These are phyloP conservation scores for Apodemia hepburni DNA, from an alignment of 2,888 invertebrate genomes.

Conservation along the genomic window DNA sequence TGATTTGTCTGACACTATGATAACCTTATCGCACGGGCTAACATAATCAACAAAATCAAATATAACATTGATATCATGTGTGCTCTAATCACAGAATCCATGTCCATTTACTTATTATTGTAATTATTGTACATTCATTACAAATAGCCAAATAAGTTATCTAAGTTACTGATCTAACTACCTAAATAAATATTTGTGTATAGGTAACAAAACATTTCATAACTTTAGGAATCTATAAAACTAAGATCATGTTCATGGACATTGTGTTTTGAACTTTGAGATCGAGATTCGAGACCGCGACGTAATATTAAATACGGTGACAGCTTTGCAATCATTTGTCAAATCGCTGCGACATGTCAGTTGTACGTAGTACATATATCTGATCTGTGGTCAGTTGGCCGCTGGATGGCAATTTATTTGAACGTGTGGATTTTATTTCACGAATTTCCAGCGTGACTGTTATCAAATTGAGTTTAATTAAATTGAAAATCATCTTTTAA, in stretches of 20 bases:
- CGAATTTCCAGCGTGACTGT: slow-evolving; percentile 59
- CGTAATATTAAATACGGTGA: slow-evolving; percentile 40
- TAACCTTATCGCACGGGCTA: slow-evolving; percentile 1
- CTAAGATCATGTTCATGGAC: slow-evolving; percentile 64
- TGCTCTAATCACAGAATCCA: slow-evolving; percentile 6
- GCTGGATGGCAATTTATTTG: slow-evolving; percentile 53
- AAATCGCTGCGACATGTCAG: slow-evolving; percentile 34
- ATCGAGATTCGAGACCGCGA: slow-evolving; percentile 33
- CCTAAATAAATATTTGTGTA: background rate
- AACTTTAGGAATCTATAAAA: slow-evolving; percentile 24
- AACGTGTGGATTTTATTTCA: slow-evolving; percentile 48
- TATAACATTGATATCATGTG: slow-evolving; percentile 1
- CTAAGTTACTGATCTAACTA: background rate
- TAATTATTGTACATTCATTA: too few species aligned
- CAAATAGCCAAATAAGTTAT: too few species aligned
- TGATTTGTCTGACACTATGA: background rate
- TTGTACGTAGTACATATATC: too few species aligned
- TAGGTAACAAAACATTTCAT: slow-evolving; percentile 23
- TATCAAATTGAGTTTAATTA: slow-evolving; percentile 70
- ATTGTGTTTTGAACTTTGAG: slow-evolving; percentile 40
- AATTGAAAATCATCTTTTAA: slow-evolving; percentile 63
- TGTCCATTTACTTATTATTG: background rate
- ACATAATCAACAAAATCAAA: background rate
- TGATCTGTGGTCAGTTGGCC: slow-evolving; percentile 74
- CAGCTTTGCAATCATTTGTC: slow-evolving; percentile 28